phyloP scores from a whole-genome alignment of 1,140 invertebrate species.

The Drosophila rufa region DNA sequence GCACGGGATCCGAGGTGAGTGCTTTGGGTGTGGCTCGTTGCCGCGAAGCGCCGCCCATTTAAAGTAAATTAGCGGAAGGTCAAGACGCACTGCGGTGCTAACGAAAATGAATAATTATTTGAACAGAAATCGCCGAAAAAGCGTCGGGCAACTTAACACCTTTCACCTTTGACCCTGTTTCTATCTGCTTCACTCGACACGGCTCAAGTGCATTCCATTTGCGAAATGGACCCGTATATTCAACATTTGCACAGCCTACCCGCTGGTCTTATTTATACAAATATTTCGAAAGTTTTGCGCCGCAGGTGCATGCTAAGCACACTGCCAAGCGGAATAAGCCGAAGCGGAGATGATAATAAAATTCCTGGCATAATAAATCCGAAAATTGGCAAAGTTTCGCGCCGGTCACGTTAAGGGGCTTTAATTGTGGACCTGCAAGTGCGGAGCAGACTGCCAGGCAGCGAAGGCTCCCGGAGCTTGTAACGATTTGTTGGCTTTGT shows the following conservation, averaged over 20 bases:
- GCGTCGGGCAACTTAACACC: conserved; percentile 11
- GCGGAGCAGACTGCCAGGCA: neutral
- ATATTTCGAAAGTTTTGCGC: conserved; percentile 60
- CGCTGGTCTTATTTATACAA: conserved; percentile 48
- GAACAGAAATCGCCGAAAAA: conserved; percentile 52
- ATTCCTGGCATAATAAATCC: conserved; percentile 76
- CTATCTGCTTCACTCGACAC: neutral
- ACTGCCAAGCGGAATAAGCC: conserved; percentile 20
- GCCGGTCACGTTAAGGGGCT: conserved; percentile 38
- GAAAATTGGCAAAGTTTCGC: conserved; percentile 74
- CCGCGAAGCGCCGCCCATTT: conserved; percentile 53
- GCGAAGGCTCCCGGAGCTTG: neutral
- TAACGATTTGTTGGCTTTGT: conserved; percentile 51
- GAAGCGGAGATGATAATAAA: conserved; percentile 63
- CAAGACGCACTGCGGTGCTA: conserved; percentile 40
- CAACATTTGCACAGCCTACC: neutral
- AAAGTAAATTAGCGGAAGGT: conserved; percentile 74
- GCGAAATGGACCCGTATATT: conserved; percentile 54
- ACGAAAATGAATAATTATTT: conserved; percentile 75
- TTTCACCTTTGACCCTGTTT: neutral
- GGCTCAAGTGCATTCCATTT: conserved; percentile 51
- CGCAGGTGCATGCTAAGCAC: conserved; percentile 69
- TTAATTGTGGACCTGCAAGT: conserved; percentile 52
- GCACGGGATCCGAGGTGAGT: conserved; percentile 32
- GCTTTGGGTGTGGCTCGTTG: conserved; percentile 51